These are phyloP conservation scores for Adineta ricciae DNA, from an alignment of 2,888 invertebrate species.

Conservation along the genomic window DNA sequence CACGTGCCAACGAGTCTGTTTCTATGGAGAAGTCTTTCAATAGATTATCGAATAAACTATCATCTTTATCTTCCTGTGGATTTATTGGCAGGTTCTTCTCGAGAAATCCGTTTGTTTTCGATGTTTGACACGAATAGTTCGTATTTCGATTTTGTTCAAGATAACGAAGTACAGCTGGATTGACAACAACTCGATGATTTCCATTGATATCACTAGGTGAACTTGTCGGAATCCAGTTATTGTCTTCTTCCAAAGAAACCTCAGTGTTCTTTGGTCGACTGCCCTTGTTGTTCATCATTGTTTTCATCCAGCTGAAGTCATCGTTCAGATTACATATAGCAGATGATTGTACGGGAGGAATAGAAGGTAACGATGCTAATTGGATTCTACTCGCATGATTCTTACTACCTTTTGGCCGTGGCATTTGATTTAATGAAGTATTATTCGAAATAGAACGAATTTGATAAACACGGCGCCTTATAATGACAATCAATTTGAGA, in stretches of 20 bases:
- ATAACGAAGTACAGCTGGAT: slow-evolving; percentile 15
- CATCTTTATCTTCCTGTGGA: background rate
- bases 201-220: background rate
- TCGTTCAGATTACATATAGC: background rate
- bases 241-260: background rate
- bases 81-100: background rate
- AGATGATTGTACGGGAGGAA: background rate
- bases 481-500: no score
- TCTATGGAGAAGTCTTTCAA: background rate
- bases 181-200: background rate
- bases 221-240: background rate
- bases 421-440: background rate
- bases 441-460: background rate
- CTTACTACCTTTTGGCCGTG: background rate
- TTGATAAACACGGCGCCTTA: background rate
- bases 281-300: background rate
- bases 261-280: background rate
- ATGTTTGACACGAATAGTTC: background rate
- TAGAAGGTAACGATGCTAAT: background rate
- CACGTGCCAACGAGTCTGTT: background rate
- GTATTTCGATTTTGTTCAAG: slow-evolving; percentile 19
- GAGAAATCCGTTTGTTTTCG: background rate
- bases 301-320: background rate
- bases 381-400: background rate
- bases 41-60: background rate